phyloP scores from a whole-genome alignment of 2,797 vertebrate genomes.

The Squalus acanthias region DNA sequence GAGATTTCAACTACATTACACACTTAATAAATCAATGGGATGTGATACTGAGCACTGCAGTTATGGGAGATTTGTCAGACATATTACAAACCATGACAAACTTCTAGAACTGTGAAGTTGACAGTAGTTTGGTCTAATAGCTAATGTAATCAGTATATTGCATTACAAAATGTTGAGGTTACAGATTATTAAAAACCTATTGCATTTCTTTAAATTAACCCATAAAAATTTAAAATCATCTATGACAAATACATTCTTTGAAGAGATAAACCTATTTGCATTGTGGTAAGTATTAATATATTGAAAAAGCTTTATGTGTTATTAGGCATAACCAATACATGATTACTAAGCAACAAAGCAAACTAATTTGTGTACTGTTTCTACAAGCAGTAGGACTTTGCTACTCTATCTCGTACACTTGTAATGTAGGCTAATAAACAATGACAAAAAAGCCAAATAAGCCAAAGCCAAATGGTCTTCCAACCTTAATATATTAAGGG shows the following conservation, averaged over 20 bases:
- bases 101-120: constrained; percentile 6
- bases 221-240: neutral
- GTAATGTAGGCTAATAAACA: neutral
- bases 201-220: neutral
- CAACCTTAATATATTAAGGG: neutral
- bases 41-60: neutral
- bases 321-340: neutral
- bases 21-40: constrained; percentile 37
- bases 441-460: neutral
- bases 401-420: neutral
- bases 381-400: neutral
- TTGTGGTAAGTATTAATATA: neutral
- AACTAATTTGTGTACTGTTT: neutral
- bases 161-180: constrained; percentile 33
- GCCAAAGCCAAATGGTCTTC: no score
- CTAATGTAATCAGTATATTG: constrained; percentile 23
- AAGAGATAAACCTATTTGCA: neutral
- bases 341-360: neutral
- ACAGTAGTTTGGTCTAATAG: neutral
- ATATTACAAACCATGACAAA: constrained; percentile 6
- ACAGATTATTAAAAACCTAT: constrained; percentile 19
- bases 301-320: neutral
- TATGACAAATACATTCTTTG: neutral
- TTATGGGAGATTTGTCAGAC: constrained; percentile 19
- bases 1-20: constrained; percentile 34